Conservation (phyloP, 2,113 vertebrate genomes). For the Tyto alba region DNA sequence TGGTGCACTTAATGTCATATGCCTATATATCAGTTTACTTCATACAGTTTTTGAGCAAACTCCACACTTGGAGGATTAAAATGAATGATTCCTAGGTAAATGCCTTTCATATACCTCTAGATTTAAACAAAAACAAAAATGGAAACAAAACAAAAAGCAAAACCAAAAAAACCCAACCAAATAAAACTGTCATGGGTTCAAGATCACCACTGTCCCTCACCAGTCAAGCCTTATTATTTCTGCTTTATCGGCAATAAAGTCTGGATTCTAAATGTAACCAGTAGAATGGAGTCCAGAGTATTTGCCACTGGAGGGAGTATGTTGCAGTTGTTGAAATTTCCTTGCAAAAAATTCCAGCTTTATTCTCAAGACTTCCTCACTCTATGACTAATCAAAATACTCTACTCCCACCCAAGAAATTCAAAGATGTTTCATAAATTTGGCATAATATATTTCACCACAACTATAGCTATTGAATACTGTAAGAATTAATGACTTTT, state of each 20-base stretch:
- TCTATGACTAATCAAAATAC: background rate
- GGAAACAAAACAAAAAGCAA: background rate
- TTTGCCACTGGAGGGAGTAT: background rate
- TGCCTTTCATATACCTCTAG: background rate
- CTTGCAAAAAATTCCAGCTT: background rate
- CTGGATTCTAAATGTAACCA: background rate
- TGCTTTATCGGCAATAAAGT: background rate
- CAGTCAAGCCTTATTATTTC: background rate
- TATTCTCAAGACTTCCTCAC: background rate
- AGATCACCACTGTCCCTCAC: fast-evolving
- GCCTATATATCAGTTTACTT: background rate
- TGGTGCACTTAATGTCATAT: background rate
- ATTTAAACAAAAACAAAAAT: background rate
- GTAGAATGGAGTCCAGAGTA: background rate
- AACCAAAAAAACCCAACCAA: background rate
- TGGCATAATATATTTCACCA: background rate
- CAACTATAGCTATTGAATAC: background rate
- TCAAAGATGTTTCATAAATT: background rate
- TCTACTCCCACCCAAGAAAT: background rate
- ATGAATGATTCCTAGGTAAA: background rate
- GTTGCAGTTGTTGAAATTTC: background rate
- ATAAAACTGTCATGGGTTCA: background rate
- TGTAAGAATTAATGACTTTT: background rate
- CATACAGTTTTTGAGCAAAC: background rate
- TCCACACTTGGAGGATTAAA: background rate